These are phyloP conservation scores for Notoglanidium macrostoma DNA, from an alignment of 2,797 vertebrate species.

Conservation along the genomic window DNA sequence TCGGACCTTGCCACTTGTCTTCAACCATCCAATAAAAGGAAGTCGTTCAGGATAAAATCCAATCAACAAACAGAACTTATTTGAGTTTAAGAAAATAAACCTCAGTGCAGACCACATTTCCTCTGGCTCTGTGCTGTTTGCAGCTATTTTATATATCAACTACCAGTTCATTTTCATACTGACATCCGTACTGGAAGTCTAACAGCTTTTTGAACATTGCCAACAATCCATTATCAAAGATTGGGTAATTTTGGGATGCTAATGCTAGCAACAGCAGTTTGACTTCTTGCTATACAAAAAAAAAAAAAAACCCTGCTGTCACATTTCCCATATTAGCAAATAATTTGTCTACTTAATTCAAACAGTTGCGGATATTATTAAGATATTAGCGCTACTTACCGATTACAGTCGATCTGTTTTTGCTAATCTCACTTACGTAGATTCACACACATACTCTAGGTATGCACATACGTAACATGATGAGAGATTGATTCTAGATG, in stretches of 20 bases:
- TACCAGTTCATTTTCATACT: not conserved
- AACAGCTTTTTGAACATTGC: not conserved
- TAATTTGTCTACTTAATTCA: not conserved
- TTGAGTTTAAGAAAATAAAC: not conserved
- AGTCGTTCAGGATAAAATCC: not conserved
- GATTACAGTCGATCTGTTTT: not conserved
- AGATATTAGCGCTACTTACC: not conserved
- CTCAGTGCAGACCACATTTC: not conserved
- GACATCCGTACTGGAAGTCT: not conserved
- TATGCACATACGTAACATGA: not conserved
- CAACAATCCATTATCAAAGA: not conserved
- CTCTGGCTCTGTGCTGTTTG: not conserved
- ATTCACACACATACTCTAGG: not conserved
- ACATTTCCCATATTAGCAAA: not conserved
- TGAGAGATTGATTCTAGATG: not conserved
- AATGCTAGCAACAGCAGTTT: not conserved
- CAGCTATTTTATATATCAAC: not conserved
- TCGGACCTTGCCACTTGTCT: constrained; percentile 23
- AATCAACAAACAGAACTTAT: not conserved
- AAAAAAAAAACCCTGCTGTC: not conserved
- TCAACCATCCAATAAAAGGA: constrained; percentile 4
- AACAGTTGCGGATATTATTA: not conserved
- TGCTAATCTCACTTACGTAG: not conserved
- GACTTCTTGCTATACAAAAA: not conserved
- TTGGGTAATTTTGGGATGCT: not conserved